Evolutionary conservation across 2,797 vertebrate species (phyloP).

Genomic region (Gymnoscopelus microlampas): DNA sequence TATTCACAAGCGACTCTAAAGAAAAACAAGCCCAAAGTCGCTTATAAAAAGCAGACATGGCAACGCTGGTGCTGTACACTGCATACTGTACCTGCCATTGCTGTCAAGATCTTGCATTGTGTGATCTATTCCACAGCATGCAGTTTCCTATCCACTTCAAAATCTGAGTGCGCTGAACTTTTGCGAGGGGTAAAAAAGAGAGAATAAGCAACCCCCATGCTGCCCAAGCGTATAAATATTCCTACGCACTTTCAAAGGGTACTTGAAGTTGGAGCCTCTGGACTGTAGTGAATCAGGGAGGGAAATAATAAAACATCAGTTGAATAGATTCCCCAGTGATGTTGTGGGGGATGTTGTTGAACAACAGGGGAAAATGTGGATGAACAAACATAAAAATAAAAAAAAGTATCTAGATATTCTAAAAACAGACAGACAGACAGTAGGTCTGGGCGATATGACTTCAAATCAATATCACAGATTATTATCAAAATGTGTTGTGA

Average conservation of each 20-base stretch:
- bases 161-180: constrained; percentile 32
- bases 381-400: constrained; percentile 26
- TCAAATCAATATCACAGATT: too few species aligned
- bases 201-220: constrained; percentile 33
- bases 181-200: constrained; percentile 9
- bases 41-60: too few species aligned
- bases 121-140: constrained; percentile 23
- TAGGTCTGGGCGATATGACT: too few species aligned
- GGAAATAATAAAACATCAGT: constrained; percentile 28
- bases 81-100: constrained; percentile 3
- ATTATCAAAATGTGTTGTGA: too few species aligned
- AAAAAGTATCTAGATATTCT: neutral
- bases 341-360: constrained; percentile 3
- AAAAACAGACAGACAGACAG: neutral
- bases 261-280: constrained; percentile 31
- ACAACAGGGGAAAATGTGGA: constrained; percentile 15
- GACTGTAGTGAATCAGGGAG: constrained; percentile 35
- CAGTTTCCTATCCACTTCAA: constrained; percentile 27
- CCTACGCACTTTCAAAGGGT: constrained; percentile 20
- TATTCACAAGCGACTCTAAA: too few species aligned
- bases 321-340: constrained; percentile 38
- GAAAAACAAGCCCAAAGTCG: too few species aligned
- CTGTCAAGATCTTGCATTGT: neutral
- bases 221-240: constrained; percentile 50
- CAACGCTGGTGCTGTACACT: constrained; percentile 2